phyloP scores from a whole-genome alignment of 2,888 invertebrate genomes.

The Epirrhoe tristata region DNA sequence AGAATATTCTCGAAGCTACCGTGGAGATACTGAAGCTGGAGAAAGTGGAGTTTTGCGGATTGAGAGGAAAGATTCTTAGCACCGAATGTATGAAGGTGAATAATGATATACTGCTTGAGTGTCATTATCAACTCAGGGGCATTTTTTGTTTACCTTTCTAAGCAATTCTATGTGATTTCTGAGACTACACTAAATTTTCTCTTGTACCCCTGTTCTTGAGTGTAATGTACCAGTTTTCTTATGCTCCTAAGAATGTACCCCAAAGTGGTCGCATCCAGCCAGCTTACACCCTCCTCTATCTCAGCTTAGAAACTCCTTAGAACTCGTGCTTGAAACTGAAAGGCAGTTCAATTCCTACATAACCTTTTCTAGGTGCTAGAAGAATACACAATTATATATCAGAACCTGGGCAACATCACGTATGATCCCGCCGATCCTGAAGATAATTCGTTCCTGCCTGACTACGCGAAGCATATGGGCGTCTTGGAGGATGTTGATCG shows the following conservation, averaged over 20 bases:
- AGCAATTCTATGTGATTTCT: neutral
- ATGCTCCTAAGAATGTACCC: no score
- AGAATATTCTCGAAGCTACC: constrained; percentile 90
- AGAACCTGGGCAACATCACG: constrained; percentile 80
- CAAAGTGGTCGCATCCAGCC: no score
- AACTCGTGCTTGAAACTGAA: no score
- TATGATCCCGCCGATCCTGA: constrained; percentile 92
- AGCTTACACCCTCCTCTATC: no score
- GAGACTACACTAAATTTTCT: no score
- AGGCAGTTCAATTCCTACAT: no score
- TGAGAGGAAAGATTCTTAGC: constrained; percentile 87
- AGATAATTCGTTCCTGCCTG: constrained; percentile 87
- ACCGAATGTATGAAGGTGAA: constrained; percentile 77
- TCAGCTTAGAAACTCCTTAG: no score
- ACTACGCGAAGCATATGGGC: constrained; percentile 86
- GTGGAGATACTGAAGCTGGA: constrained; percentile 94
- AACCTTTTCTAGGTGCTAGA: constrained; percentile 63
- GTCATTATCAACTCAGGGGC: no score
- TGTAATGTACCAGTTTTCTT: no score
- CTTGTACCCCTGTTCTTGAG: no score
- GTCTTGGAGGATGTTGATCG: constrained; percentile 90
- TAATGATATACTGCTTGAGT: no score
- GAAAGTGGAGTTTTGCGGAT: constrained; percentile 91
- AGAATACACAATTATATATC: constrained; percentile 67
- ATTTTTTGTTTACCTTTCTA: neutral